These are phyloP conservation scores for Gisinianus flammeolus DNA, from an alignment of 2,888 invertebrate species.

Conservation along the genomic window DNA sequence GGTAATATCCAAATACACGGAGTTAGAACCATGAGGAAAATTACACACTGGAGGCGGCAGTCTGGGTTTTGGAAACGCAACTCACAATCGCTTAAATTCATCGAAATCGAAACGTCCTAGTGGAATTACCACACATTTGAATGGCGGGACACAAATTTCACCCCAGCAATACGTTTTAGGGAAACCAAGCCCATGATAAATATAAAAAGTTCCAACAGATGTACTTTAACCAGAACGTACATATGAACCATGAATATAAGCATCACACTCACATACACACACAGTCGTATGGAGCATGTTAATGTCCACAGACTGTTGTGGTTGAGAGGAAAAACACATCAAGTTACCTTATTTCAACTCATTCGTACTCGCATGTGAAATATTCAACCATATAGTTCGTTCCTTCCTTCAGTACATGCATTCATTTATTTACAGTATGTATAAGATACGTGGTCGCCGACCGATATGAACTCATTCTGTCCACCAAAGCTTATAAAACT, in stretches of 20 bases:
- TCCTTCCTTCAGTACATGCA: too few species aligned
- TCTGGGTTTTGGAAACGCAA: neutral
- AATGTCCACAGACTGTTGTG: neutral
- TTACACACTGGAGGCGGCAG: neutral
- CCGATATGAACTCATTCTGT: neutral
- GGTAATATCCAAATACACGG: neutral
- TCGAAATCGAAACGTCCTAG: neutral
- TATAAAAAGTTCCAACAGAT: neutral
- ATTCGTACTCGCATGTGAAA: neutral
- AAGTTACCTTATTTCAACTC: neutral
- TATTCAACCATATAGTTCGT: neutral
- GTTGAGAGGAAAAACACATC: neutral
- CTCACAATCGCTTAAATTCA: neutral
- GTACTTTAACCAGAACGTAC: neutral
- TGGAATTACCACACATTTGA: neutral
- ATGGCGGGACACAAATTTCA: neutral
- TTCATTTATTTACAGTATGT: neutral
- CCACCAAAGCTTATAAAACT: neutral
- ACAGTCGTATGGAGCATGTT: neutral
- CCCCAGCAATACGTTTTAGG: neutral
- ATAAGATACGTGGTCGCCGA: too few species aligned
- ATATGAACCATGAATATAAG: too few species aligned
- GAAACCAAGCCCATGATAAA: too few species aligned
- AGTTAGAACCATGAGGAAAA: neutral
- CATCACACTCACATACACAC: too few species aligned